Conservation (phyloP, 1,140 invertebrate species). For the Neodiprion virginianus region DNA sequence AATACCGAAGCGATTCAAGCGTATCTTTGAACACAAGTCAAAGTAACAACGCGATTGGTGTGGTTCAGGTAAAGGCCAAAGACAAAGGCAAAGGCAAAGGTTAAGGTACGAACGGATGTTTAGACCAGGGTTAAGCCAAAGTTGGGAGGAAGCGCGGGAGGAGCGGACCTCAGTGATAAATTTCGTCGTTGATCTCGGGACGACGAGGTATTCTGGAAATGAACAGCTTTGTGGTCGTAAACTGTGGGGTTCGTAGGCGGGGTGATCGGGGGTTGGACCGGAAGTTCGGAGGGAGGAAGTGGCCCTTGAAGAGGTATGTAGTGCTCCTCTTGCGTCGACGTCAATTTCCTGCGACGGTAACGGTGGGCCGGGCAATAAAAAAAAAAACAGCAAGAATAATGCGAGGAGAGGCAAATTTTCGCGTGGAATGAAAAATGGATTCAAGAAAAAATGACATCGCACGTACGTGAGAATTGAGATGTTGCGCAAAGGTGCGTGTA, state of each 20-base stretch:
- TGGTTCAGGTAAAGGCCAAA: too few relatives aligned
- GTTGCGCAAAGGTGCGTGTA: too few relatives aligned
- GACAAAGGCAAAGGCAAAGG: too few relatives aligned
- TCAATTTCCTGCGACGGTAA: background rate
- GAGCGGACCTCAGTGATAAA: constrained; percentile 23
- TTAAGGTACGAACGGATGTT: too few relatives aligned
- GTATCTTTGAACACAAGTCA: too few relatives aligned
- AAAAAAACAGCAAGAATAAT: constrained; percentile 37
- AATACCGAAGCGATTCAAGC: too few relatives aligned
- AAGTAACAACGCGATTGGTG: too few relatives aligned
- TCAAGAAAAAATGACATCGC: background rate
- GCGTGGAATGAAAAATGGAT: constrained; percentile 25
- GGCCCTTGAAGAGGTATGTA: constrained; percentile 32
- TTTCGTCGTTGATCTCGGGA: constrained; percentile 20
- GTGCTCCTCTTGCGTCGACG: constrained; percentile 20
- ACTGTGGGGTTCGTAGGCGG: constrained; percentile 16
- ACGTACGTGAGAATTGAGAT: too few relatives aligned
- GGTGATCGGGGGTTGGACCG: constrained; percentile 29
- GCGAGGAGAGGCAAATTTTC: background rate
- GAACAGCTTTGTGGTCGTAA: constrained; percentile 20
- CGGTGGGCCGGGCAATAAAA: background rate
- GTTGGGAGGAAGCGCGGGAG: constrained; percentile 4
- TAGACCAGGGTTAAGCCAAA: background rate
- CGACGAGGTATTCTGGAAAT: constrained; percentile 21
- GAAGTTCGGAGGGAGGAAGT: constrained; percentile 32